Evolutionary conservation across 2,113 vertebrate species (phyloP).

Genomic region (Sinocyclocheilus anophthalmus): DNA sequence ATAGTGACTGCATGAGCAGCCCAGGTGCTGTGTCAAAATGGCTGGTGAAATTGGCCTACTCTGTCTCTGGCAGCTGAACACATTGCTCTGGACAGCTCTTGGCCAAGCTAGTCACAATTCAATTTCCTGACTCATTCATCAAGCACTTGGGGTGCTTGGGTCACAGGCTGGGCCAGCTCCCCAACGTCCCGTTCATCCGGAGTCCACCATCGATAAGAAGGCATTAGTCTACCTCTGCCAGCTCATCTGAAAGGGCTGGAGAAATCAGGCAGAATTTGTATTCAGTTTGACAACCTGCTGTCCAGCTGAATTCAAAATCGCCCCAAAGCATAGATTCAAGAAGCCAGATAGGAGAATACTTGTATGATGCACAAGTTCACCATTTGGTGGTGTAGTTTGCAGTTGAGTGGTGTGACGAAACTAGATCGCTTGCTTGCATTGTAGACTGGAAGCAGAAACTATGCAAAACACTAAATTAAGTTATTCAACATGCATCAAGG

Average conservation of each 20-base stretch:
- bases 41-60: conserved; percentile 51
- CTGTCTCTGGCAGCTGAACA: conserved; percentile 51
- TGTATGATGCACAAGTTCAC: neutral
- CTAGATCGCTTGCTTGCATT: neutral
- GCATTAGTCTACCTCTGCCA: conserved; percentile 25
- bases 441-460: neutral
- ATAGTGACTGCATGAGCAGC: conserved; percentile 27
- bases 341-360: neutral
- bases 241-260: neutral
- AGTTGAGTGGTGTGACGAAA: neutral
- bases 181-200: neutral
- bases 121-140: conserved; percentile 55
- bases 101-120: conserved; percentile 46
- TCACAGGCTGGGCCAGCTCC: conserved; percentile 27
- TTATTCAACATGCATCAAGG: neutral
- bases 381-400: neutral
- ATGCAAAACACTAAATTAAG: neutral
- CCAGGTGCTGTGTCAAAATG: conserved; percentile 41
- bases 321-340: neutral
- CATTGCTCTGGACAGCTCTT: conserved; percentile 55
- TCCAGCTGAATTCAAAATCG: too few relatives aligned
- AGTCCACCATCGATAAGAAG: conserved; percentile 17
- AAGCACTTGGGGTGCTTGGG: conserved; percentile 37
- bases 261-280: conserved; percentile 5
- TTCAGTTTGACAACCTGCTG: neutral